Evolutionary conservation across 2,888 invertebrate species (phyloP).

Genomic region (Caenorhabditis drosophilae): DNA sequence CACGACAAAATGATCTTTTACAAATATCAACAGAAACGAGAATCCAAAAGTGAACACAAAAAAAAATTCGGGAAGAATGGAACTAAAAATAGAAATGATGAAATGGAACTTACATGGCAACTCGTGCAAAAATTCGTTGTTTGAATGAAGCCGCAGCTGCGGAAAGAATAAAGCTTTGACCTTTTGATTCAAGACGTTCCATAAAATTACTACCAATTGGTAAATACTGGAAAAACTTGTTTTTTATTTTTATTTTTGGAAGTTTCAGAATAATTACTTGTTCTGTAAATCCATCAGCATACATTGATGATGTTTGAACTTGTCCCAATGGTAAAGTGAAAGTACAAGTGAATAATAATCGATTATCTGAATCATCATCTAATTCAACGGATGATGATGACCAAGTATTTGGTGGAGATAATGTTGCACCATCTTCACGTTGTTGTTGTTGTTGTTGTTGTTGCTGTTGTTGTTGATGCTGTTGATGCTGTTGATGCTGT

Average conservation of each 20-base stretch:
- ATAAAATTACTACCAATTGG: constrained; percentile 26
- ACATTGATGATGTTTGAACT: constrained; percentile 28
- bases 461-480: no score
- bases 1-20: no score
- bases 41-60: no score
- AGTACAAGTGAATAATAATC: constrained; percentile 44
- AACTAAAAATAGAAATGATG: background rate
- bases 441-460: constrained; percentile 4
- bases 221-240: constrained; percentile 14
- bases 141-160: constrained; percentile 49
- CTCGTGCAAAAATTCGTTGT: constrained; percentile 50
- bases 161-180: constrained; percentile 50
- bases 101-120: constrained; percentile 35
- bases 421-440: constrained; percentile 42
- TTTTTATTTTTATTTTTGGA: background rate
- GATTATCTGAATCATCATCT: constrained; percentile 33
- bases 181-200: constrained; percentile 41
- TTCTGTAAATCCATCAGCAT: constrained; percentile 26
- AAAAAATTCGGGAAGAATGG: background rate
- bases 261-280: constrained; percentile 7
- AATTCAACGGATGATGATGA: constrained; percentile 35
- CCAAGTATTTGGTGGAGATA: constrained; percentile 54
- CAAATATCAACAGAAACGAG: no score
- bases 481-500: no score
- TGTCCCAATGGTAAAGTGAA: constrained; percentile 44